Conservation (phyloP, 2,797 vertebrate species). For the Pseudochirops cupreus region DNA sequence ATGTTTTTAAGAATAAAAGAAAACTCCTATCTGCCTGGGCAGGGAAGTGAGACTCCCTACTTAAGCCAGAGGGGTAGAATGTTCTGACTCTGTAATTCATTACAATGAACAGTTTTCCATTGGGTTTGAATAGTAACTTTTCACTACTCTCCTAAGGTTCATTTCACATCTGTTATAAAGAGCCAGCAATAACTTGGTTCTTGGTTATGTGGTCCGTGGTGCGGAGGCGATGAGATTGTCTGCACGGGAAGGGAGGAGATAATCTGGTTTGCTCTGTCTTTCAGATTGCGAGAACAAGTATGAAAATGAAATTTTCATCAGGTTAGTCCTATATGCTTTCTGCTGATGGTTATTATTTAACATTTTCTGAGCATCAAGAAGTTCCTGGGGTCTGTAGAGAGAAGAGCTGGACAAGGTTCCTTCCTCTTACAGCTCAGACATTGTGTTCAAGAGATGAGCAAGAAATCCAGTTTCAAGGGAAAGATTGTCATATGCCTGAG, state of each 20-base stretch:
- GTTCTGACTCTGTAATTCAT: conserved; percentile 35
- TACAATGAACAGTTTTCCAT: not conserved
- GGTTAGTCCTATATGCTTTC: conserved; percentile 51
- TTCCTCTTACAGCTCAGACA: conserved; percentile 18
- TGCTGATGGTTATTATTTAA: conserved; percentile 44
- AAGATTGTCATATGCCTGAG: not conserved
- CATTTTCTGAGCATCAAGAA: conserved; percentile 26
- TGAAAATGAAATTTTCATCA: conserved; percentile 67
- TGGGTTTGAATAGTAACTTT: conserved; percentile 37
- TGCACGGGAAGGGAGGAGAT: conserved; percentile 48
- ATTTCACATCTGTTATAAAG: conserved; percentile 50
- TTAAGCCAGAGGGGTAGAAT: not conserved
- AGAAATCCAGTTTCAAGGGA: not conserved
- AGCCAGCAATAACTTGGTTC: conserved; percentile 1
- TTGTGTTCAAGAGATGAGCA: not conserved
- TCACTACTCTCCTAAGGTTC: conserved; percentile 7
- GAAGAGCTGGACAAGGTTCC: not conserved
- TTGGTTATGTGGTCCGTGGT: conserved; percentile 23
- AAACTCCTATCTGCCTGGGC: not conserved
- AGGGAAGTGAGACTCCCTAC: not conserved
- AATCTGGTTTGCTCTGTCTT: conserved; percentile 72
- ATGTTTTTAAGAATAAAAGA: conserved; percentile 18
- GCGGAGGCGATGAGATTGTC: conserved; percentile 54
- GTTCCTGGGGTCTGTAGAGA: not conserved
- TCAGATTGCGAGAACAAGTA: conserved; percentile 55